Base-by-base conservation (phyloP, 2,797 vertebrate species). In the Centropyge bicolor region DNA sequence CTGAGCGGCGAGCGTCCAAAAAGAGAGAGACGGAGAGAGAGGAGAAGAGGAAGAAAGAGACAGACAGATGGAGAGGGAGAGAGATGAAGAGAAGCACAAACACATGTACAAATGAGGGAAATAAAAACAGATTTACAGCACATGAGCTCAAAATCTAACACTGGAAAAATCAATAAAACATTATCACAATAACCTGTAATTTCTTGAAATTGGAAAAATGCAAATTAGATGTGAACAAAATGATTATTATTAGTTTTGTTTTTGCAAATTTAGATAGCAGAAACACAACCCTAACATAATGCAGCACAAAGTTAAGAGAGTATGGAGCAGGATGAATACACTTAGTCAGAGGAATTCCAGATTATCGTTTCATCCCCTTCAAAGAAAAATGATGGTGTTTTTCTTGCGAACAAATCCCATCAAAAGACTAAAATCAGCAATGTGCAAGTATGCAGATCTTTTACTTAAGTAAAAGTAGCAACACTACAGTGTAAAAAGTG, bases 1-100 rank as follows among this genome's bases (percentile, higher is more conserved):
- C 98, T 99, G 84, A 74, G 78, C 87, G 87, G 85, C 85, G 85
- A 17, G 9, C 46, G 20, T 86, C 88, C 86, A 90, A 82, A 80
- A 62, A 77, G 48, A 74, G 43, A 70, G 40, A 76, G 16, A 69
- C 8, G 72, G 19, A 51, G 20, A 63, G 35, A 65, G 14, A 36
- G 24, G 38, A 19, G 51, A 35, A 38, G 40, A 41, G 35, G 17
- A 22, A 48, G 73, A 68, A 22, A 61, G 12, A 17, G n/a, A 51
- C 16, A 59, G 41, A 66, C 46, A 80, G 83, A 85, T 40, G 70
- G 70, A 70, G 20, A 31, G 75, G 60, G 52, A 68, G 49, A 74
- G 40, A 78, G 68, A 86, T 71, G 70, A 81, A 84, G 59, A 87
- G 65, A 78, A 67, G 70, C 82, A 86, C 78, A 36, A 80, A 82